Evolutionary conservation across 2,797 vertebrate species (phyloP), one percentile per base, ranked within the genome.

Genomic region (Neomorphus geoffroyi): DNA sequence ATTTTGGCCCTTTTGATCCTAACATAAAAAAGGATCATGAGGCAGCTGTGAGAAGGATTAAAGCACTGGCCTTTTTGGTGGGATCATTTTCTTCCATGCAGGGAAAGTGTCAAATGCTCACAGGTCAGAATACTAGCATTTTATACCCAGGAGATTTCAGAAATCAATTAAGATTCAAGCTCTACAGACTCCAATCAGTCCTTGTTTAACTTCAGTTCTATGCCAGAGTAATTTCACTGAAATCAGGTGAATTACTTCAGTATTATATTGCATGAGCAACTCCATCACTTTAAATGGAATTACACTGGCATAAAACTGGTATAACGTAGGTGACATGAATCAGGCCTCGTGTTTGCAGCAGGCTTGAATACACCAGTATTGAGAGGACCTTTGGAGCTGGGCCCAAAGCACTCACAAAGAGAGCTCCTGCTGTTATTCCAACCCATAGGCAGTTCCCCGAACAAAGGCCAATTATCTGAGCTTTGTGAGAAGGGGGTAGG

Each of bases 361-460:
- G 95, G 86, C 86, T 93, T 95, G 94, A 97, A 97, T 95, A 73
- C 73, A 88, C 78, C 67, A 82, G 86, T 58, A 90, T 79, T 94
- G 96, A 97, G 95, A 96, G 93, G 96, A 96, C 96, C 93, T 94
- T 96, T 96, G 94, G 95, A 96, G 88, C 92, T 93, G 94, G 96
- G 94, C 96, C 96, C 92, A 96, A 95, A 96, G 92, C 95, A 93
- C 94, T 97, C 92, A 96, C 87, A 94, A 97, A 96, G 90, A 88
- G 90, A 97, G 78, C 90, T 96, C 96, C 95, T 86, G 94, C 96
- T 96, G 95, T 94, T 97, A 82, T 94, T 96, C 92, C 94, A 95
- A 88, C 95, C 91, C 94, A 95, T 92, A 94, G 96, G 95, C 96
- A 93, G 95, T 88, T 96, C 82, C 32, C 80, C 1, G 74, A 96